Evolutionary conservation across 2,888 invertebrate genomes (phyloP), one percentile per base, ranked within the genome.

Genomic region (Ormyrus rosae): DNA sequence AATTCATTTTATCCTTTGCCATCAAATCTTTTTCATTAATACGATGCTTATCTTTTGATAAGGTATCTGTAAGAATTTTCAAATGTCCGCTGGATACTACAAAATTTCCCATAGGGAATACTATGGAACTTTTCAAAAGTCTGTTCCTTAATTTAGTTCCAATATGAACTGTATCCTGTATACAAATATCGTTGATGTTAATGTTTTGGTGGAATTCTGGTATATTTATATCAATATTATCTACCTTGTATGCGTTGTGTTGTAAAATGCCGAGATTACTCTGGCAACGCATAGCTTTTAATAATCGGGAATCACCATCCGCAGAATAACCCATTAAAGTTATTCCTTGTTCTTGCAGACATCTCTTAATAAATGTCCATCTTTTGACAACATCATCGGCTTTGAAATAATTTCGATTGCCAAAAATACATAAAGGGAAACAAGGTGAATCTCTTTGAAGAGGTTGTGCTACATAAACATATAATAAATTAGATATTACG

Each of bases 121-220:
- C 9, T 13, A 13, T 13, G 13, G 13, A 13, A 13, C 13, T 13
- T 13, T 13, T 13, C 13, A 13, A 13, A 13, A 85, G 68, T 34
- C 84, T 77, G 53, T 78, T 83, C 80, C 83, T 83, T 11, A 86
- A 48, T 81, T 86, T 85, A 8, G 84, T 81, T n/a, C 82, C 83
- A 45, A 85, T 84, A 67, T 85, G 85, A 13, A 85, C 80, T 45
- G 83, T 83, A 78, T 86, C 85, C 82, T 86, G 82, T 76, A 84
- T 64, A 69, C 34, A 65, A 70, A 68, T 78, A 2, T 60, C 11
- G 50, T 45, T 56, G 13, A 58, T 19, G 6, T 48, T 19, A 11
- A 78, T 34, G 3, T 53, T 65, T 56, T 11, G 48, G 65, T 72
- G 67, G 65, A 64, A 72, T 60, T 72, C 64, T 19, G 58, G 65